Evolutionary conservation across 2,888 invertebrate genomes (phyloP), one percentile per base, ranked within the genome.

Genomic region (Meganola albula): DNA sequence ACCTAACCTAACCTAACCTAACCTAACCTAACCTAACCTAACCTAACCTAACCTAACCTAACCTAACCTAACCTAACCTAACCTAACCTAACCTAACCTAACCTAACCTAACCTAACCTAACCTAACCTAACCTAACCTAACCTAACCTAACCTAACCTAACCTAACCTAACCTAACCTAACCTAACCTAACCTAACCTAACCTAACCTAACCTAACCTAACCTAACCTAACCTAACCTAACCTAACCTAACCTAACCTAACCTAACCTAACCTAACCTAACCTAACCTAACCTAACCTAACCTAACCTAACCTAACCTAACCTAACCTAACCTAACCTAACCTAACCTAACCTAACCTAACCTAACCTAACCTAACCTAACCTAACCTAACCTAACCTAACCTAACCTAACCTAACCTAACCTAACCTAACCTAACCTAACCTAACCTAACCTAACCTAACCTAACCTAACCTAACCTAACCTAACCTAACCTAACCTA

Each of bases 391-490:
- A 38, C 37, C 38, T 32, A 39, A 38, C 40, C 44, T 40, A 38
- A 36, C 44, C 44, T 40, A 38, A 42, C 38, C 42, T 35, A 39
- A 36, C 43, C 39, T 39, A 38, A 38, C 37, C 42, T 38, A 38
- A 35, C 42, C 42, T 42, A 38, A 36, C 38, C 38, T 38, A 38
- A 36, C 38, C 42, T 38, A 36, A 38, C 38, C 42, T 40, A 48
- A 25, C 25, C 25, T 25, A 25, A 25, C 38, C 42, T 36, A 38
- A 36, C 38, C 42, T 42, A 42, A 42, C 42, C 42, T 42, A 42
- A 42, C 42, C 42, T 42, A 38, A 38, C 42, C 42, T 42, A 41
- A 37, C 37, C 37, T 37, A 50, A 47, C 47, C 50, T 47, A 50
- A 50, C 44, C 47, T 42, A 37, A 47, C 46, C 45, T 43, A 44